These are phyloP conservation scores for Semicossyphus pulcher DNA, from an alignment of 2,113 vertebrate genomes.

Conservation along the genomic window DNA sequence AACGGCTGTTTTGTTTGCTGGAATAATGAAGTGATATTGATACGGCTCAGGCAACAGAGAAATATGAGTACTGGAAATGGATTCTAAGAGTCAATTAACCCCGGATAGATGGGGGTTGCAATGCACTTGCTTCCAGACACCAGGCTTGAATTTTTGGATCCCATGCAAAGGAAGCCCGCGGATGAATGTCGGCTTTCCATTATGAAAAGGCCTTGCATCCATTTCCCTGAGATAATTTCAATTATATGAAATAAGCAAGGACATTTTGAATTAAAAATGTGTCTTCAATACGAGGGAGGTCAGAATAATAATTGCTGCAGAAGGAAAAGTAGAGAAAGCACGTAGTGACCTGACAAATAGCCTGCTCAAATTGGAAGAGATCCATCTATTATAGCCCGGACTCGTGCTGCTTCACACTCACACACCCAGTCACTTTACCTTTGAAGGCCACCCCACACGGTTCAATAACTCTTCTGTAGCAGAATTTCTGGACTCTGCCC, in stretches of 20 bases:
- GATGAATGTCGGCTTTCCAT: constrained; percentile 55
- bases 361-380: neutral
- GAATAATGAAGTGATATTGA: constrained; percentile 76
- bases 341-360: neutral
- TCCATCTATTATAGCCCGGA: neutral
- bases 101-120: constrained; percentile 68
- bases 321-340: constrained; percentile 12
- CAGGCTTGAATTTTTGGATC: constrained; percentile 66
- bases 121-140: constrained; percentile 60
- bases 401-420: neutral
- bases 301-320: constrained; percentile 1
- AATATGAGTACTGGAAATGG: constrained; percentile 66
- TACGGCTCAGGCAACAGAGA: constrained; percentile 64
- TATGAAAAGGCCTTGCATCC: constrained; percentile 39
- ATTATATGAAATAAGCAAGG: constrained; percentile 54
- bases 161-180: constrained; percentile 55
- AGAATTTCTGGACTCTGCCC: constrained; percentile 6
- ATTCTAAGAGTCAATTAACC: constrained; percentile 83
- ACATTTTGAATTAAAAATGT: constrained; percentile 30
- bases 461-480: neutral
- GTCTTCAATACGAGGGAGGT: neutral
- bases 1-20: constrained; percentile 69
- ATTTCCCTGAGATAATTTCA: constrained; percentile 56
- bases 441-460: constrained; percentile 3
- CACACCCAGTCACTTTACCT: constrained; percentile 1